Conservation (phyloP, 2,797 vertebrate genomes). For the Amazona finschi region DNA sequence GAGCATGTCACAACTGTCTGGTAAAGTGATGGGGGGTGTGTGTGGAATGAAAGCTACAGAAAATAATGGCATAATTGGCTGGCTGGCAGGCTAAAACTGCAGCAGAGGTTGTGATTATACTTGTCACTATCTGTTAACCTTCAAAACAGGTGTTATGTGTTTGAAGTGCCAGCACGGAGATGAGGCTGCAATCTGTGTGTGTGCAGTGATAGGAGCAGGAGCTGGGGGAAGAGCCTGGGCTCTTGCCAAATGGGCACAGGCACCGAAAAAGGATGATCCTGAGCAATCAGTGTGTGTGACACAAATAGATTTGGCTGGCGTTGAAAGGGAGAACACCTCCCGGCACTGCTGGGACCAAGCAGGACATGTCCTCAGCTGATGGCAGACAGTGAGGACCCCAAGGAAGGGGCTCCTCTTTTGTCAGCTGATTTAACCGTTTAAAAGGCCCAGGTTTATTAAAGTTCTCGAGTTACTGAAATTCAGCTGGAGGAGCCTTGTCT, state of each 20-base stretch:
- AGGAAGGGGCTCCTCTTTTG: neutral
- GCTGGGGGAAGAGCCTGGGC: neutral
- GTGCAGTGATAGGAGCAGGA: neutral
- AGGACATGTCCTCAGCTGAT: neutral
- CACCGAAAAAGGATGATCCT: neutral
- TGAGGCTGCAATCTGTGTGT: neutral
- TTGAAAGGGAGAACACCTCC: neutral
- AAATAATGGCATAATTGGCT: neutral
- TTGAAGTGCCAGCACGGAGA: neutral
- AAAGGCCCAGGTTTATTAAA: neutral
- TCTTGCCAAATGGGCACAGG: slow-evolving; percentile 1
- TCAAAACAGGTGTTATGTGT: slow-evolving; percentile 5
- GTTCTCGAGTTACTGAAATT: neutral
- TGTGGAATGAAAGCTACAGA: neutral
- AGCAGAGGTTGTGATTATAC: slow-evolving; percentile 27
- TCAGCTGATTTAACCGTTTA: neutral
- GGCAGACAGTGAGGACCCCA: neutral
- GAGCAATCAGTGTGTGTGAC: neutral
- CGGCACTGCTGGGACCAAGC: fast-evolving
- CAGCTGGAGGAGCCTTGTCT: neutral
- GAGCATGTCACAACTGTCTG: neutral
- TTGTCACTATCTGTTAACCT: slow-evolving; percentile 56
- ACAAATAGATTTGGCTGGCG: neutral
- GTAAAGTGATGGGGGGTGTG: neutral
- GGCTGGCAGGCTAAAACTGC: slow-evolving; percentile 21